These are phyloP conservation scores for Epizoanthus scotinus DNA, from an alignment of 92 coral and sea anemone genomes.

Conservation along the genomic window DNA sequence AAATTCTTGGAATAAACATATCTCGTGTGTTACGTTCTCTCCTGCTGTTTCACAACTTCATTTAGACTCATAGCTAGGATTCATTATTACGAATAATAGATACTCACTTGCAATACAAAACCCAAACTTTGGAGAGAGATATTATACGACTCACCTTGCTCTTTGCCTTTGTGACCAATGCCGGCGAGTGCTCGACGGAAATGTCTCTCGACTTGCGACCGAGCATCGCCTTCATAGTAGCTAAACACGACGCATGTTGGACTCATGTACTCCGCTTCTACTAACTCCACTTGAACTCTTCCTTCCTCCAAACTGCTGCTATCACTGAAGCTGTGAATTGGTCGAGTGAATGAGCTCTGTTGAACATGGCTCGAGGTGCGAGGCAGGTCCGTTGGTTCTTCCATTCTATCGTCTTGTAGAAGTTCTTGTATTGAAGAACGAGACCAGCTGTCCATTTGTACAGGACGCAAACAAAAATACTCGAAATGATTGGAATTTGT, in stretches of 20 bases:
- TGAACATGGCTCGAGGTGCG: neutral
- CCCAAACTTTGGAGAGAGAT: neutral
- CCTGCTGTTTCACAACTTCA: no score
- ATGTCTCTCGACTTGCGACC: constrained; percentile 29
- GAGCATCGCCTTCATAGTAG: constrained; percentile 13
- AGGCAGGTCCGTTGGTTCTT: neutral
- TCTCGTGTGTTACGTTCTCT: no score
- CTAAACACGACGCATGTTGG: constrained; percentile 32
- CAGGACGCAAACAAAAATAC: constrained; percentile 1
- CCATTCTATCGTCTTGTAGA: constrained; percentile 25
- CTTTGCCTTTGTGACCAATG: neutral
- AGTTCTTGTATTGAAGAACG: constrained; percentile 14
- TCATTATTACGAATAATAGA: no score
- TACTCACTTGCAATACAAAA: neutral
- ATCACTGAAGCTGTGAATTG: neutral
- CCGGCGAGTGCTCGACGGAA: constrained; percentile 17
- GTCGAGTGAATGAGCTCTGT: neutral
- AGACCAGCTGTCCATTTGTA: constrained; percentile 42
- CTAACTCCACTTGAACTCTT: constrained; percentile 29
- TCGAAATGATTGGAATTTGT: constrained; percentile 1
- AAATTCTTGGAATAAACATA: no score
- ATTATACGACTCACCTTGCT: constrained; percentile 15
- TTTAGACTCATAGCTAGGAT: no score
- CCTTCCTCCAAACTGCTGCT: constrained; percentile 26
- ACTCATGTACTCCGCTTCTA: constrained; percentile 28